Evolutionary conservation across 1,140 invertebrate genomes (phyloP).

Genomic region (Brachionus paranguensis): DNA sequence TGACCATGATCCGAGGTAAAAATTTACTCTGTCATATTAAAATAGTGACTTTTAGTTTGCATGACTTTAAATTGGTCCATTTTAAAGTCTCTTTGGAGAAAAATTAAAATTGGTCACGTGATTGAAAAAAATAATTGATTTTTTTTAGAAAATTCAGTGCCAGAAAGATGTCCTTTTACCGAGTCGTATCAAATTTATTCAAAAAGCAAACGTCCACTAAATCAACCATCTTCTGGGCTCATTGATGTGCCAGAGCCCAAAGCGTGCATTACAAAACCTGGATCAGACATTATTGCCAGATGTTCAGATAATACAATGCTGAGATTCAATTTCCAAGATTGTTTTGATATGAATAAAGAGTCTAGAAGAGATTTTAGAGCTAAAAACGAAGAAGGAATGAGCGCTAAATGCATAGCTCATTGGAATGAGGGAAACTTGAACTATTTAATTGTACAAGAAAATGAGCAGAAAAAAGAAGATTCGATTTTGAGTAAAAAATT

Average conservation of each 20-base stretch:
- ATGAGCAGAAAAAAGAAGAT: not conserved
- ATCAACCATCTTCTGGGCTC: not conserved
- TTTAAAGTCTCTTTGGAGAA: not conserved
- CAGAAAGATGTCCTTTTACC: constrained; percentile 2
- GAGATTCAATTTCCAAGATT: not conserved
- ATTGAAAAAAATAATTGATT: not conserved
- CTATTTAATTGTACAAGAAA: constrained; percentile 20
- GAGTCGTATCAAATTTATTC: constrained; percentile 5
- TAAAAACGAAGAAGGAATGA: not conserved
- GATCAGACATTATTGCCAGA: not conserved
- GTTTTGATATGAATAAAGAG: not conserved
- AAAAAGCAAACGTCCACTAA: not conserved
- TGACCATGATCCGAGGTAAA: constrained; percentile 25
- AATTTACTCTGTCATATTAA: not conserved
- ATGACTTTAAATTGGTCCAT: not conserved
- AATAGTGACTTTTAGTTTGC: not conserved
- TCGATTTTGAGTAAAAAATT: not conserved
- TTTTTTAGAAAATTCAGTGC: not conserved
- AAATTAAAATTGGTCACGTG: not conserved
- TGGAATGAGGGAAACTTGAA: constrained; percentile 29
- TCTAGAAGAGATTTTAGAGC: not conserved
- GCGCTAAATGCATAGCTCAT: constrained; percentile 33
- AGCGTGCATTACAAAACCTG: not conserved
- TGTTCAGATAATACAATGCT: constrained; percentile 10
- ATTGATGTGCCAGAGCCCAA: not conserved